Conservation (phyloP, 1,140 invertebrate genomes). For the Drosophila simulans region DNA sequence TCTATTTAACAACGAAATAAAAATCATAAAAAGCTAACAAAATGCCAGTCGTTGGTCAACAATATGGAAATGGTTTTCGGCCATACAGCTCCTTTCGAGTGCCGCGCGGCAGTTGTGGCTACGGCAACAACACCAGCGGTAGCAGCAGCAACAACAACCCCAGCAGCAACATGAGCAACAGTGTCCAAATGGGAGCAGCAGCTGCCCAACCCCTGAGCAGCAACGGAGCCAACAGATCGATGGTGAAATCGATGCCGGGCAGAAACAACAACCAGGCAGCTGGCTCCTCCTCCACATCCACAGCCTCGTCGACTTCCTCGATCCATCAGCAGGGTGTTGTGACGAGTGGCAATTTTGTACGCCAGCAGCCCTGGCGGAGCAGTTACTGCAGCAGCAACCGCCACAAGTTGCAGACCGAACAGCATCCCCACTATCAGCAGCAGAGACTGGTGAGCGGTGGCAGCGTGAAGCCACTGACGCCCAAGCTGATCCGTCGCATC, state of each 20-base stretch:
- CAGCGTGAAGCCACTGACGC: slow-evolving; percentile 74
- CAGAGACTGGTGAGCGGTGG: slow-evolving; percentile 27
- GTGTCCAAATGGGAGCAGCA: slow-evolving; percentile 9
- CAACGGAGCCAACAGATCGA: slow-evolving; percentile 39
- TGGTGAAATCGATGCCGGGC: slow-evolving; percentile 42
- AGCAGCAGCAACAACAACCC: slow-evolving; percentile 18
- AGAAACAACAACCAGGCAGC: slow-evolving; percentile 43
- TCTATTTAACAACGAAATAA: slow-evolving; percentile 42
- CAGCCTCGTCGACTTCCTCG: slow-evolving; percentile 61
- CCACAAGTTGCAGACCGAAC: slow-evolving; percentile 30
- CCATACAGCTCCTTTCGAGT: slow-evolving; percentile 84
- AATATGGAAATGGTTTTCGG: slow-evolving; percentile 73
- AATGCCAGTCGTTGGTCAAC: slow-evolving; percentile 83
- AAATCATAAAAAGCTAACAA: slow-evolving; percentile 60
- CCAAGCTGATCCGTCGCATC: slow-evolving; percentile 78
- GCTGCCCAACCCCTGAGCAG: slow-evolving; percentile 52
- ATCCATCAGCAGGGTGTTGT: slow-evolving; percentile 56
- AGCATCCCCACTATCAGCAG: slow-evolving; percentile 29
- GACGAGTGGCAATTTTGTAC: slow-evolving; percentile 45
- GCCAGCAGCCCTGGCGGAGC: slow-evolving; percentile 78
- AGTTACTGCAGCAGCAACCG: slow-evolving; percentile 70
- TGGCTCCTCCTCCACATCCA: slow-evolving; percentile 58
- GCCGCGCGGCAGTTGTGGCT: slow-evolving; percentile 65
- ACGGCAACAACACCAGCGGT: slow-evolving; percentile 23
- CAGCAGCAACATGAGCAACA: slow-evolving; percentile 20